Conservation (phyloP, 2,113 vertebrate species). For the Pterocles orientalis region DNA sequence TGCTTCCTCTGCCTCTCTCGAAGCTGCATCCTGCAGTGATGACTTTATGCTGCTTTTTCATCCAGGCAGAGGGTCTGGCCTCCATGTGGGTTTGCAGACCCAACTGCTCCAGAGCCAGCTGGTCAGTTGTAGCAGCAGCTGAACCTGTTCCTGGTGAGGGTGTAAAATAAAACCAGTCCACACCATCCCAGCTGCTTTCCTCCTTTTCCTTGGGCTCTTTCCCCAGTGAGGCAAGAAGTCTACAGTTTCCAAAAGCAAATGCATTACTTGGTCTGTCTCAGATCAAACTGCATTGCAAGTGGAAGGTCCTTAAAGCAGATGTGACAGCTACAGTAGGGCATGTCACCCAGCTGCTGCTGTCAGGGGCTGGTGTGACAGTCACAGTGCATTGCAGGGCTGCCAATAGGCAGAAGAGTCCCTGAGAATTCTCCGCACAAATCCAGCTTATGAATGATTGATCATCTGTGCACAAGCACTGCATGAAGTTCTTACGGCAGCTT, state of each 20-base stretch:
- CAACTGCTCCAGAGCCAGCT: background rate
- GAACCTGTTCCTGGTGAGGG: background rate
- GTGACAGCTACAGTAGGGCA: conserved; percentile 39
- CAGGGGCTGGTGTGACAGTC: conserved; percentile 39
- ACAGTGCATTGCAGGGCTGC: background rate
- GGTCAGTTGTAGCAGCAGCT: background rate
- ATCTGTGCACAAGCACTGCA: background rate
- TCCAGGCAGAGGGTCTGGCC: background rate
- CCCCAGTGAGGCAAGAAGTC: background rate
- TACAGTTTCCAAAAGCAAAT: background rate
- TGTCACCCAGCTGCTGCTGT: background rate
- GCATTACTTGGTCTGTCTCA: background rate
- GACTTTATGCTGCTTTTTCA: background rate
- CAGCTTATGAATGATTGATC: conserved; percentile 37
- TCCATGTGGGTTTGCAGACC: background rate
- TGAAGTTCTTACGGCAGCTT: background rate
- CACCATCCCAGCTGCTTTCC: background rate
- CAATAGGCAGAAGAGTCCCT: conserved; percentile 28
- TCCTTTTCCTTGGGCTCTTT: background rate
- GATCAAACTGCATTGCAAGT: conserved; percentile 32
- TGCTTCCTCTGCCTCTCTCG: background rate
- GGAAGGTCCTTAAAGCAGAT: conserved; percentile 54
- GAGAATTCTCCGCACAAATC: conserved; percentile 42
- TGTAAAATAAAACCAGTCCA: background rate
- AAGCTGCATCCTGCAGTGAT: background rate